phyloP scores from a whole-genome alignment of 2,797 vertebrate species.

The Sebastes trivittatus region DNA sequence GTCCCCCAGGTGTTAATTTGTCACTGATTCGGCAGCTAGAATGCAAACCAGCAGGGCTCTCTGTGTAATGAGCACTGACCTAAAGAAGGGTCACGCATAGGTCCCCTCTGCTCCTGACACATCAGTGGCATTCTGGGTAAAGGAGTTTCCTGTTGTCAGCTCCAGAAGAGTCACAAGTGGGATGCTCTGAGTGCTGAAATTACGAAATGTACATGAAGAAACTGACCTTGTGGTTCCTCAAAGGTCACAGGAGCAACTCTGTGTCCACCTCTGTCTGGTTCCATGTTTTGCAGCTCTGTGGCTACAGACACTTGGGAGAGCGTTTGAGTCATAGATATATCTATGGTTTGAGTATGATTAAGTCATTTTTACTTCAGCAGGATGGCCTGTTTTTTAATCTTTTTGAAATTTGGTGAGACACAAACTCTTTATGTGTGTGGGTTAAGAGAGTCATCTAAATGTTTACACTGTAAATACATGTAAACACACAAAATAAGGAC shows the following conservation, averaged over 20 bases:
- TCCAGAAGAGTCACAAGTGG: background rate
- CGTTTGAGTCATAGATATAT: too few relatives aligned
- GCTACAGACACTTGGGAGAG: background rate
- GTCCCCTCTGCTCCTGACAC: background rate
- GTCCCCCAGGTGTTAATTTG: background rate
- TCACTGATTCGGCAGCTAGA: constrained; percentile 1
- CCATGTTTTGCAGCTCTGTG: background rate
- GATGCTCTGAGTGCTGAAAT: background rate
- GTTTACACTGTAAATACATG: background rate
- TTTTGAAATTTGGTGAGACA: background rate
- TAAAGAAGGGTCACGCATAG: background rate
- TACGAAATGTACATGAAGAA: background rate
- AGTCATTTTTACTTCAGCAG: too few relatives aligned
- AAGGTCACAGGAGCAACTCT: background rate
- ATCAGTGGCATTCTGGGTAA: background rate
- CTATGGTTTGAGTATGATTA: background rate
- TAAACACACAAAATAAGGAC: background rate
- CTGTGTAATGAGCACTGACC: background rate
- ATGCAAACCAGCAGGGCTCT: background rate
- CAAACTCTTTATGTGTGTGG: background rate
- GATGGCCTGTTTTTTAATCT: background rate
- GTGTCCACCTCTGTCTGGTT: background rate
- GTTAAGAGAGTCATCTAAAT: background rate
- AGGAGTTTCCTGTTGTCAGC: background rate
- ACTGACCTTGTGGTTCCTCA: background rate